phyloP scores from a whole-genome alignment of 1,140 invertebrate genomes.

The Anthonomus grandis region DNA sequence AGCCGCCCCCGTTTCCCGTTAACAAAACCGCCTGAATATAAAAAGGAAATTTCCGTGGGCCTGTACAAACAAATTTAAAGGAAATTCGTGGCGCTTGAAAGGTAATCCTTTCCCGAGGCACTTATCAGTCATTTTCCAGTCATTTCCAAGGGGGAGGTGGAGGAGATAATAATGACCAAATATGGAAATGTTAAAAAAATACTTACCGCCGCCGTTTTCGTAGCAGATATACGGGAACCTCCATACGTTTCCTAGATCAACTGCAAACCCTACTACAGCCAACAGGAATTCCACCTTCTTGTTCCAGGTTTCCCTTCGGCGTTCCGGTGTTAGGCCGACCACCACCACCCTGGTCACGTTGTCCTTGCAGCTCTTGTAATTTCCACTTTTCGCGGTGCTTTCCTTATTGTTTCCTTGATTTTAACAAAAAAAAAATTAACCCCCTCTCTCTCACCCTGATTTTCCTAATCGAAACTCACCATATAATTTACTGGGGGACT shows the following conservation, averaged over 20 bases:
- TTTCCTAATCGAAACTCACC: too few relatives aligned
- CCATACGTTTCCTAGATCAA: constrained; percentile 82
- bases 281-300: constrained; percentile 88
- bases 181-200: too few relatives aligned
- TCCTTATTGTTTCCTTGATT: neutral
- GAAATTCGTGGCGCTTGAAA: constrained; percentile 4
- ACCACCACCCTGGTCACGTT: constrained; percentile 55
- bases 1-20: too few relatives aligned
- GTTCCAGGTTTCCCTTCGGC: constrained; percentile 67
- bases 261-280: constrained; percentile 83
- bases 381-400: constrained; percentile 3
- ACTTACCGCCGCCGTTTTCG: constrained; percentile 71
- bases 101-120: neutral
- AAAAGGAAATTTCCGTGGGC: constrained; percentile 1
- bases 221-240: constrained; percentile 79
- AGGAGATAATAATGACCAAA: too few relatives aligned
- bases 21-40: constrained; percentile 2
- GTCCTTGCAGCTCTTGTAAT: constrained; percentile 34
- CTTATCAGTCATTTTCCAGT: constrained; percentile 3
- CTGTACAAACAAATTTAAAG: constrained; percentile 13
- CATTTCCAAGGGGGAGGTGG: too few relatives aligned
- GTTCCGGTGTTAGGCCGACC: constrained; percentile 59
- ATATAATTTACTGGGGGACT: constrained; percentile 28
- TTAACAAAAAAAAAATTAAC: neutral
- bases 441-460: neutral